These are phyloP conservation scores for Capreolus pygargus DNA, from an alignment of 2,113 vertebrate species.

Conservation along the genomic window DNA sequence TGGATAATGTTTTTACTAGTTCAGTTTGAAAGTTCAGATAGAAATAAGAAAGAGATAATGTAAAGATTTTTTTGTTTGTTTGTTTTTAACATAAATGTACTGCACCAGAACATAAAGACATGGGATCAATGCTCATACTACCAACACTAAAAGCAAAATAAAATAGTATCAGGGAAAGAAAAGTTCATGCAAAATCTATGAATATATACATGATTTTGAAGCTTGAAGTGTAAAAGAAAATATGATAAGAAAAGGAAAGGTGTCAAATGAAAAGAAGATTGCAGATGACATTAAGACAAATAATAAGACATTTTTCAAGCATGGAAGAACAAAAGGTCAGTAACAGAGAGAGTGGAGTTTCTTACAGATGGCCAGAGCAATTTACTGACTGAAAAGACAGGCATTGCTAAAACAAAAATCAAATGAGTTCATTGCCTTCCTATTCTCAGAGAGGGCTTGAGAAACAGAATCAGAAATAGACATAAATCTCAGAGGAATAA, in stretches of 20 bases:
- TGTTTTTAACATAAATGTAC: not conserved
- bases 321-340: constrained; percentile 72
- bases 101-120: not conserved
- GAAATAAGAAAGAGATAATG: not conserved
- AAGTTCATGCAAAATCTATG: constrained; percentile 10
- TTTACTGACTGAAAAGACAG: constrained; percentile 78
- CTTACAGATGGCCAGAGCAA: constrained; percentile 72
- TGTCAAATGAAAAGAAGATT: constrained; percentile 70
- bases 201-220: constrained; percentile 25
- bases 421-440: constrained; percentile 78
- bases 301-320: constrained; percentile 70
- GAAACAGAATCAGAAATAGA: constrained; percentile 78
- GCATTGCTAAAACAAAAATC: constrained; percentile 76
- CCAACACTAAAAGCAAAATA: not conserved
- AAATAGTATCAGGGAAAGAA: not conserved
- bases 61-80: not conserved
- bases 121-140: not conserved
- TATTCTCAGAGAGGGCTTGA: constrained; percentile 71
- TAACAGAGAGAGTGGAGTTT: constrained; percentile 72
- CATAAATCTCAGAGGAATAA: constrained; percentile 76
- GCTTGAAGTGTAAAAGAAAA: constrained; percentile 31
- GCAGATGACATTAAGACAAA: constrained; percentile 73
- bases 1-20: not conserved
- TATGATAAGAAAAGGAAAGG: constrained; percentile 55
- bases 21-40: not conserved